Conservation (phyloP, 2,797 vertebrate genomes). For the Phrynocephalus guinanensis region DNA sequence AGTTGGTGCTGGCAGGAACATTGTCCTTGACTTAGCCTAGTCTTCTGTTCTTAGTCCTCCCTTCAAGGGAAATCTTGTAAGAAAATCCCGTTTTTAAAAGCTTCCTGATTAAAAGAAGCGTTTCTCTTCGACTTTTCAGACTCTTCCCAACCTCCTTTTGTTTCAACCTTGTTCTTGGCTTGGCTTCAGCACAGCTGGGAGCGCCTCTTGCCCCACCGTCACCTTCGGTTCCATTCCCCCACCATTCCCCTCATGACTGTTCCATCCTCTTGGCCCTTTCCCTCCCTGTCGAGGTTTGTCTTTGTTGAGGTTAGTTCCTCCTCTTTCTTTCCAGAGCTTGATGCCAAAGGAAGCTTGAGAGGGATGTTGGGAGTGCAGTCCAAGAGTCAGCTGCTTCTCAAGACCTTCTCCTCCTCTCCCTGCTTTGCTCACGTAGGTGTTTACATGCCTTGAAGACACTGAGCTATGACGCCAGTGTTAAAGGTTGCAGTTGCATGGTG, state of each 20-base stretch:
- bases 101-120: not conserved
- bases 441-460: not conserved
- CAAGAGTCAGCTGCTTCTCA: conserved; percentile 25
- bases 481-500: too few relatives aligned
- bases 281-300: not conserved
- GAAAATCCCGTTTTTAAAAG: not conserved
- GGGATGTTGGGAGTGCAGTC: not conserved
- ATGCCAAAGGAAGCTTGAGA: conserved; percentile 10
- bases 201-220: not conserved
- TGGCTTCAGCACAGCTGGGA: not conserved
- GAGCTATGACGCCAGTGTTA: not conserved
- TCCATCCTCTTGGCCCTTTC: not conserved
- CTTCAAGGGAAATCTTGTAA: not conserved
- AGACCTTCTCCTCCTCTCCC: conserved; percentile 36
- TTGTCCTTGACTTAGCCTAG: not conserved
- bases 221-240: not conserved
- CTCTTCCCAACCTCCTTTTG: not conserved
- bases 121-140: not conserved
- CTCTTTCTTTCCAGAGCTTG: conserved; percentile 43
- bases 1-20: not conserved
- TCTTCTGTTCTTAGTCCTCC: not conserved
- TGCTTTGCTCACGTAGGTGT: conserved; percentile 30
- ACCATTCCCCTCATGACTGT: not conserved
- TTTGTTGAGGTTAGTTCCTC: conserved; percentile 3
- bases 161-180: not conserved